Evolutionary conservation across 2,797 vertebrate genomes (phyloP).

Genomic region (Delichon dasypus): DNA sequence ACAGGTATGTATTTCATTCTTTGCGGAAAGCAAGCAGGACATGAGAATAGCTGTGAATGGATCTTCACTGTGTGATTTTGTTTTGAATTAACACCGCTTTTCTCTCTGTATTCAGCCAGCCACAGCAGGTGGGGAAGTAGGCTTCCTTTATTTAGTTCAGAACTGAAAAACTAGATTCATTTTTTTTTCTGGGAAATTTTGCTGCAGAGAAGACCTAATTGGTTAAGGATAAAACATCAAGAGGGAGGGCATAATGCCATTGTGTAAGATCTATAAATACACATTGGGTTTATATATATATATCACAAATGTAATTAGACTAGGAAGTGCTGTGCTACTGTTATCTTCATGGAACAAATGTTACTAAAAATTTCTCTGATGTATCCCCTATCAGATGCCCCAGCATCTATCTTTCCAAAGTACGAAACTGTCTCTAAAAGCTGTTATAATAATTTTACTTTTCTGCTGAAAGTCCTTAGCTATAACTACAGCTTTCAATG

Average conservation of each 20-base stretch:
- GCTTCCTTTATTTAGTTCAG: constrained; percentile 21
- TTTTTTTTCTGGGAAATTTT: neutral
- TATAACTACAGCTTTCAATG: neutral
- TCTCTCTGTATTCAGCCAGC: neutral
- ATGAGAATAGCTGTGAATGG: neutral
- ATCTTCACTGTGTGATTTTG: neutral
- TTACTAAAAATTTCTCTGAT: constrained; percentile 35
- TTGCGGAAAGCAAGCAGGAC: neutral
- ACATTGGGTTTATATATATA: neutral
- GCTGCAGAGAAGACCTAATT: neutral
- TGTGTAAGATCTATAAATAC: constrained; percentile 17
- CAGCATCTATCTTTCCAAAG: neutral
- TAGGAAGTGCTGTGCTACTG: neutral
- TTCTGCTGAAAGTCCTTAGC: neutral
- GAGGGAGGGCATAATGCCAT: neutral
- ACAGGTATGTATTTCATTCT: neutral
- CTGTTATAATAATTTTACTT: neutral
- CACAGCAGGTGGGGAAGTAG: neutral
- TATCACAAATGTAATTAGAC: neutral
- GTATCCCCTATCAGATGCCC: neutral
- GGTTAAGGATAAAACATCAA: neutral
- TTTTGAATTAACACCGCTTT: constrained; percentile 23
- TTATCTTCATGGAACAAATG: constrained; percentile 19
- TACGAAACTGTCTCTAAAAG: neutral
- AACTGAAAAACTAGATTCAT: neutral